A percentile compares a stretch with the other conserved stretches of the same genome.
phyloP scores from a whole-genome alignment of 2,888 invertebrate species.

The Agrilus cyanescens region DNA sequence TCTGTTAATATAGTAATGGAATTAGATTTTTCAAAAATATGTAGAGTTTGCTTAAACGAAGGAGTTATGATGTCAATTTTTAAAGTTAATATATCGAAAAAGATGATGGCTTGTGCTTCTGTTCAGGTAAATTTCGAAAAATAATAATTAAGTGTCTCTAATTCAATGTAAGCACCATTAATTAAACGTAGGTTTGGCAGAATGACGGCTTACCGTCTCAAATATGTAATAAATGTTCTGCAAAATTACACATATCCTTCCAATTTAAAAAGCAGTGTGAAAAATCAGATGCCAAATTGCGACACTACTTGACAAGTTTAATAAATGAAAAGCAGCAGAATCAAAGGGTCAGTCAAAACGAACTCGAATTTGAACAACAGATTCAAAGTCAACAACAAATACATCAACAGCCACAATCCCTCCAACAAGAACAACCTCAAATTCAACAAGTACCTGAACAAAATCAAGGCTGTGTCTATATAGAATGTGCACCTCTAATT shows the following conservation, averaged over 20 bases:
- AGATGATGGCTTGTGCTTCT: constrained; percentile 37
- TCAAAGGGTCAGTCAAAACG: constrained; percentile 9
- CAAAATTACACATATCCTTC: constrained; percentile 36
- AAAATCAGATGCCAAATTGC: constrained; percentile 34
- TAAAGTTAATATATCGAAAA: constrained; percentile 36
- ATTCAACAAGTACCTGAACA: constrained; percentile 13
- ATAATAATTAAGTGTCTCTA: not conserved
- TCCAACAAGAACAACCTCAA: constrained; percentile 8
- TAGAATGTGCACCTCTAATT: constrained; percentile 28
- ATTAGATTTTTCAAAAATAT: constrained; percentile 33
- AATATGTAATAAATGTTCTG: constrained; percentile 37
- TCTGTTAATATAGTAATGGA: constrained; percentile 16
- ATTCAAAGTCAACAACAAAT: constrained; percentile 11
- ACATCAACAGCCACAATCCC: constrained; percentile 12
- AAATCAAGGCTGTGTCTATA: constrained; percentile 26
- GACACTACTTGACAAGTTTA: constrained; percentile 26
- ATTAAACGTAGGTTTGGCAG: constrained; percentile 33
- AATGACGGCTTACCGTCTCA: constrained; percentile 36
- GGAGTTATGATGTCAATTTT: constrained; percentile 36
- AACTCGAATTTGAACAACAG: constrained; percentile 13
- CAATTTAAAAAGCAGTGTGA: constrained; percentile 39
- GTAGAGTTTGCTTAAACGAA: constrained; percentile 34
- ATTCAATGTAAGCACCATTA: not conserved
- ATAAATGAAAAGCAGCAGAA: constrained; percentile 12
- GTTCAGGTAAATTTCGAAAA: constrained; percentile 29